phyloP scores from a whole-genome alignment of 2,797 vertebrate species.

The Lacerta bilineata region DNA sequence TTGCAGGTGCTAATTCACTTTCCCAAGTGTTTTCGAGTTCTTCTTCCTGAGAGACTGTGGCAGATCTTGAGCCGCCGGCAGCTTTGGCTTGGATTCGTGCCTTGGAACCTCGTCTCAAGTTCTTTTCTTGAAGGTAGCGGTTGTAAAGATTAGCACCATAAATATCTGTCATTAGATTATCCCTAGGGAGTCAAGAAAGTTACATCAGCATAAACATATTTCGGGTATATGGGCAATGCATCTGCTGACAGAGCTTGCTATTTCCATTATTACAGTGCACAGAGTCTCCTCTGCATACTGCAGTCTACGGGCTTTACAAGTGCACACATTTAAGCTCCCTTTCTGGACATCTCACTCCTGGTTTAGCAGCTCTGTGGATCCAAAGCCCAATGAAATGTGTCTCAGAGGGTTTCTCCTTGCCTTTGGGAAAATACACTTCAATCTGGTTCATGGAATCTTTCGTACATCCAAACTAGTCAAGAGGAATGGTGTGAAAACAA shows the following conservation, averaged over 20 bases:
- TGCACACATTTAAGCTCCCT: neutral
- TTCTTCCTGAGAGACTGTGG: slow-evolving; percentile 72
- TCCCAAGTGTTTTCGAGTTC: slow-evolving; percentile 76
- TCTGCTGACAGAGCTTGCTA: neutral
- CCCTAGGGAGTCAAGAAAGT: slow-evolving; percentile 72
- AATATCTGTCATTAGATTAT: slow-evolving; percentile 92
- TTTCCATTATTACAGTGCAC: neutral
- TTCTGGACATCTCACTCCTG: neutral
- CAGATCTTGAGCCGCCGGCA: slow-evolving; percentile 49
- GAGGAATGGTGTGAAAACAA: neutral
- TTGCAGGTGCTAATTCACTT: slow-evolving; percentile 80
- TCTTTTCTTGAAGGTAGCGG: slow-evolving; percentile 83
- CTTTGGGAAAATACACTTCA: neutral
- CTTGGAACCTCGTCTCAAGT: slow-evolving; percentile 53
- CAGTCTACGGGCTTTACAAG: neutral
- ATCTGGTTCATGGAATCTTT: slow-evolving; percentile 15
- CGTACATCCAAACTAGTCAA: neutral
- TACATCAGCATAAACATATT: neutral
- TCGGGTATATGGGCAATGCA: fast-evolving
- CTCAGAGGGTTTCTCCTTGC: neutral
- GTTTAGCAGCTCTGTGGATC: neutral
- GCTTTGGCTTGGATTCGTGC: slow-evolving; percentile 64
- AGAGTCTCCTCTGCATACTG: neutral
- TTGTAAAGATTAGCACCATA: slow-evolving; percentile 93
- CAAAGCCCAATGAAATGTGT: neutral